phyloP scores from a whole-genome alignment of 2,113 vertebrate species.

The Oryzias melastigma region DNA sequence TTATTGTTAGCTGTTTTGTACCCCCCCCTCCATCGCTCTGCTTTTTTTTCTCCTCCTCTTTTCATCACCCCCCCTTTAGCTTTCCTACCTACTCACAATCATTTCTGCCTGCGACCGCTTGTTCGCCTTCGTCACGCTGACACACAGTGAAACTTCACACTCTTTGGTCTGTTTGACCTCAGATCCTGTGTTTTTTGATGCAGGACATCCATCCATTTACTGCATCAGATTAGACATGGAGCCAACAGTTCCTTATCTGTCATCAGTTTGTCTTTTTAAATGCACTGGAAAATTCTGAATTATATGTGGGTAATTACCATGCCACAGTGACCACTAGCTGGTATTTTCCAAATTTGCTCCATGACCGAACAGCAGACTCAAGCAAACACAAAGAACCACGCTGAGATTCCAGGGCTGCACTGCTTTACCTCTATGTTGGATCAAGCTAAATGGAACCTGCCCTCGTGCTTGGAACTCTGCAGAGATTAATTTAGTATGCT shows the following conservation, averaged over 20 bases:
- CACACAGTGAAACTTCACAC: conserved; percentile 40
- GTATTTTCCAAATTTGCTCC: conserved; percentile 19
- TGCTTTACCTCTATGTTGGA: conserved; percentile 53
- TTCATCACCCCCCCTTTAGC: background rate
- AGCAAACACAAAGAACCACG: conserved; percentile 33
- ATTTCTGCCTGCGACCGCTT: conserved; percentile 58
- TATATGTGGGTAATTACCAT: conserved; percentile 23
- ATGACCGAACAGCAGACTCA: conserved; percentile 19
- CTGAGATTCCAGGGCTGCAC: conserved; percentile 30
- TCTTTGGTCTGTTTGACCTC: conserved; percentile 57
- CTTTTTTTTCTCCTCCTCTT: background rate
- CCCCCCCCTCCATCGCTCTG: conserved; percentile 1
- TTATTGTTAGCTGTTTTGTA: conserved; percentile 18
- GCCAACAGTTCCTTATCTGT: background rate
- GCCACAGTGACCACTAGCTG: conserved; percentile 17
- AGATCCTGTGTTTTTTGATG: conserved; percentile 46
- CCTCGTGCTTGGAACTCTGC: conserved; percentile 67
- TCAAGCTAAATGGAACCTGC: conserved; percentile 64
- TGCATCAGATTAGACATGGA: conserved; percentile 30
- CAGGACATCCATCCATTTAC: conserved; percentile 40
- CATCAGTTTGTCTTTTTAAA: conserved; percentile 52
- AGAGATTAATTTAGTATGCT: conserved; percentile 75
- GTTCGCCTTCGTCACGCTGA: conserved; percentile 47
- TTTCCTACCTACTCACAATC: conserved; percentile 6
- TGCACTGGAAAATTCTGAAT: conserved; percentile 62